Conservation (phyloP, 2,113 vertebrate species). For the Gymnogyps californianus region DNA sequence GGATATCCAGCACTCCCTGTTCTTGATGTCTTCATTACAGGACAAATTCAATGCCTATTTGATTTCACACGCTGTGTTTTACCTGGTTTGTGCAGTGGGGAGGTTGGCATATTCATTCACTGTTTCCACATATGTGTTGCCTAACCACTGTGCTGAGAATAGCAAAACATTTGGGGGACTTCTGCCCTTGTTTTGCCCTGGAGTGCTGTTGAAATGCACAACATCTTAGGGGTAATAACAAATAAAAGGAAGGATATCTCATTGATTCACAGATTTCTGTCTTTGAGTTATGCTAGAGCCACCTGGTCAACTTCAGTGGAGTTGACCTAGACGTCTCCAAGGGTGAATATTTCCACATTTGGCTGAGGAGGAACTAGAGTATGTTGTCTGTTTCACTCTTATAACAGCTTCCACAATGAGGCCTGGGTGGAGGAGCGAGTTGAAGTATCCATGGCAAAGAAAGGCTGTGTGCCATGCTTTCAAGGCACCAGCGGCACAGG, state of each 20-base stretch:
- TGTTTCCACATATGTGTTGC: neutral
- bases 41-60: neutral
- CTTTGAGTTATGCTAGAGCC: neutral
- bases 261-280: neutral
- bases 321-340: neutral
- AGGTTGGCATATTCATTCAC: neutral
- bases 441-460: neutral
- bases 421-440: neutral
- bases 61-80: neutral
- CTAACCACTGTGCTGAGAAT: neutral
- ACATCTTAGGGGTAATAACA: neutral
- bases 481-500: conserved; percentile 43
- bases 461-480: neutral
- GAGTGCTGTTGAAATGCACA: neutral
- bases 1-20: neutral
- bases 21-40: neutral
- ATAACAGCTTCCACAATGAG: neutral
- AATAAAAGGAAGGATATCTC: neutral
- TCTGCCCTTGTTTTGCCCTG: neutral
- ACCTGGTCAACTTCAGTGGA: neutral
- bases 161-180: neutral
- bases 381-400: neutral
- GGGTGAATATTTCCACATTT: neutral
- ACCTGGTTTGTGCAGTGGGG: neutral
- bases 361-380: neutral